Conservation (phyloP, 2,113 vertebrate genomes). For the Bubo bubo region DNA sequence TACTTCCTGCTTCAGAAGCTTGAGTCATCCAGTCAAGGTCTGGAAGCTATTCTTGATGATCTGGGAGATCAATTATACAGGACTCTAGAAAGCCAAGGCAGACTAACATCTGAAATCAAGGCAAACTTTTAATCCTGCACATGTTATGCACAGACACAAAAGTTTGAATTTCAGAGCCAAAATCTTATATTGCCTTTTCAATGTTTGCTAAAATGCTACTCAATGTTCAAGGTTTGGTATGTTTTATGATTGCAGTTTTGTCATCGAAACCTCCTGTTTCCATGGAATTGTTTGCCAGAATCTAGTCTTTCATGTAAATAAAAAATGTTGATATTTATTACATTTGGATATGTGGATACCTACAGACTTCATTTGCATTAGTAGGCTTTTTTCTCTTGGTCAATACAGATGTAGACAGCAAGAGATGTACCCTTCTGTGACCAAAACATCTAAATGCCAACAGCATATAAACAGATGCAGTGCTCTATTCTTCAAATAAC, state of each 20-base stretch:
- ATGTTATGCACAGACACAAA: not conserved
- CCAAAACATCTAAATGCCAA: not conserved
- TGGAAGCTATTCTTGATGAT: not conserved
- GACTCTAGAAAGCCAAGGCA: not conserved
- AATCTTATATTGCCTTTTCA: not conserved
- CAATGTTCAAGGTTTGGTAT: not conserved
- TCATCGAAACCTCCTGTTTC: not conserved
- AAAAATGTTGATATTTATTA: not conserved
- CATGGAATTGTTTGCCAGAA: not conserved
- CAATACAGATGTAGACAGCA: not conserved
- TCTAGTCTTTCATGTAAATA: not conserved
- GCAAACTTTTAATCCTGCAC: not conserved
- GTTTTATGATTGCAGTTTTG: not conserved
- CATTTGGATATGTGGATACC: not conserved
- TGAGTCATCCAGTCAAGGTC: rapidly evolving
- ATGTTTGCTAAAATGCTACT: not conserved
- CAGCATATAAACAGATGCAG: not conserved
- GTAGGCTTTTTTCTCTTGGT: not conserved
- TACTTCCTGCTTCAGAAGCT: not conserved
- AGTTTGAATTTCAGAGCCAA: not conserved
- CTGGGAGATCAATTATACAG: not conserved
- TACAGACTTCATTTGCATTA: not conserved
- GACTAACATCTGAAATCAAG: not conserved
- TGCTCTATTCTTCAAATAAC: not conserved
- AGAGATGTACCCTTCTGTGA: not conserved